phyloP scores from a whole-genome alignment of 2,888 invertebrate species.

The Drosophila histrio region DNA sequence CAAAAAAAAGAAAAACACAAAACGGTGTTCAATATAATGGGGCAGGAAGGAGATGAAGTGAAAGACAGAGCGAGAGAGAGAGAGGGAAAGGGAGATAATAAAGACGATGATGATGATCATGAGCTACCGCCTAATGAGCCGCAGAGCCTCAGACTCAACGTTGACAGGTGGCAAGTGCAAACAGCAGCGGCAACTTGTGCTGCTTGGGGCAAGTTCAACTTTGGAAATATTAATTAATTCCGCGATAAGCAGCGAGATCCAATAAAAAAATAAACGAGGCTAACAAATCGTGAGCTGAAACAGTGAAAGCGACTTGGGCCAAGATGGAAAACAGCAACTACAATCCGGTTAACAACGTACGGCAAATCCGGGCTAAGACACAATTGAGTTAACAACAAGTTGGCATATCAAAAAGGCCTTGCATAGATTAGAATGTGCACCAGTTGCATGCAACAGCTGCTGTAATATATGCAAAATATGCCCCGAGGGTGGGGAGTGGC shows the following conservation, averaged over 20 bases:
- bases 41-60: slow-evolving; percentile 15
- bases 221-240: slow-evolving; percentile 73
- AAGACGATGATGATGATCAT: slow-evolving; percentile 20
- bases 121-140: slow-evolving; percentile 55
- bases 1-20: no score
- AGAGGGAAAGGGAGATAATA: neutral
- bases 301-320: slow-evolving; percentile 58
- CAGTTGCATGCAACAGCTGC: slow-evolving; percentile 41
- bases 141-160: slow-evolving; percentile 9
- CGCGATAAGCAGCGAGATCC: slow-evolving; percentile 25
- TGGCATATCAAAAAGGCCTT: slow-evolving; percentile 45
- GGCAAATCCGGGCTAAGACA: slow-evolving; percentile 1
- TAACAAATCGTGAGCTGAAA: slow-evolving; percentile 56
- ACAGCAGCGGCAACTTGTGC: slow-evolving; percentile 26
- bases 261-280: slow-evolving; percentile 7
- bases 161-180: slow-evolving; percentile 49
- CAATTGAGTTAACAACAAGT: slow-evolving; percentile 52
- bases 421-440: slow-evolving; percentile 76
- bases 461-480: slow-evolving; percentile 40
- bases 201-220: slow-evolving; percentile 6
- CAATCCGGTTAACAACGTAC: slow-evolving; percentile 23
- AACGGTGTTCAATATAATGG: slow-evolving; percentile 77
- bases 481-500: neutral
- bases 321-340: neutral
- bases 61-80: neutral